Conservation (phyloP, 1,140 invertebrate genomes). For the Triops cancriformis region DNA sequence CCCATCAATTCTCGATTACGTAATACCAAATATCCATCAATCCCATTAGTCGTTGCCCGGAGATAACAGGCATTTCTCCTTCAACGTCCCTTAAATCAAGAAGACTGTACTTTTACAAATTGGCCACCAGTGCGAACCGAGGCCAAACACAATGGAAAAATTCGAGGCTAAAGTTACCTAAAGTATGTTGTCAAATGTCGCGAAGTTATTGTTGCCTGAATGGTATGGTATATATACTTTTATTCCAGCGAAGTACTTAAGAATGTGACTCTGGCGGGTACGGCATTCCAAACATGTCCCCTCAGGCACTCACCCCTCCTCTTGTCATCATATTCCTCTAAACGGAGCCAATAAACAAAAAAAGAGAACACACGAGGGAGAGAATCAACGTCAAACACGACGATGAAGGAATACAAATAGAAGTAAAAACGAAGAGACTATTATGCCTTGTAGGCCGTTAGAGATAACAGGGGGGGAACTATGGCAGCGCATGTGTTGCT, state of each 20-base stretch:
- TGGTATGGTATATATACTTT: no score
- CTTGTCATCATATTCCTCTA: background rate
- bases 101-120: no score
- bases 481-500: slow-evolving; percentile 12
- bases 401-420: background rate
- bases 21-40: no score
- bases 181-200: no score
- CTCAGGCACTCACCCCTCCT: background rate
- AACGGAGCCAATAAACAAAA: background rate
- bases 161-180: no score
- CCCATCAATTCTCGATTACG: no score
- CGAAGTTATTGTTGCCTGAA: no score
- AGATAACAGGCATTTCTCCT: no score
- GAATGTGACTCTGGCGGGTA: background rate
- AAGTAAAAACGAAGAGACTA: background rate
- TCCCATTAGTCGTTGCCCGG: no score
- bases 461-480: background rate
- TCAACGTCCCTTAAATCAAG: no score
- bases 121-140: no score
- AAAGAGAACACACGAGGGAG: background rate
- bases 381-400: background rate
- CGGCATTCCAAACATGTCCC: background rate
- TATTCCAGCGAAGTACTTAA: background rate
- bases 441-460: background rate
- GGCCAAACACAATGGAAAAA: no score